Percentiles rank a stretch among this genome's conserved stretches.
Conservation (phyloP, 2,113 vertebrate species). For the Microcebus ravelobensis region DNA sequence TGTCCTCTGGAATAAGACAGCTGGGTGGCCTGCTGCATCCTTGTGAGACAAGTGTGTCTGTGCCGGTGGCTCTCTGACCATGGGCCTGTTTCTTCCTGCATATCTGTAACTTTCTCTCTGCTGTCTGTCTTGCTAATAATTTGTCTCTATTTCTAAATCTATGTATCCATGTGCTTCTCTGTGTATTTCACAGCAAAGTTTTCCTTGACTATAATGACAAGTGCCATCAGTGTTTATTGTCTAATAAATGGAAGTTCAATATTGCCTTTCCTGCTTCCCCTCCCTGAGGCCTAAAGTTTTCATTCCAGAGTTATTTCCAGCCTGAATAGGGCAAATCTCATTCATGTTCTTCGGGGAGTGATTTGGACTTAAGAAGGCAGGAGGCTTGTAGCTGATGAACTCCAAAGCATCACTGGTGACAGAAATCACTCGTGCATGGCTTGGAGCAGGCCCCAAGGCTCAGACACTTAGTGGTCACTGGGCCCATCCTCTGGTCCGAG, state of each 20-base stretch:
- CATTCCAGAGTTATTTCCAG: slow-evolving; percentile 47
- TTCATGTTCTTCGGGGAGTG: neutral
- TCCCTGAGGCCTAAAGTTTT: slow-evolving; percentile 54
- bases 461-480: neutral
- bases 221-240: slow-evolving; percentile 25
- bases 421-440: neutral
- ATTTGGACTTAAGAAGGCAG: neutral
- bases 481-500: neutral
- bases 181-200: neutral
- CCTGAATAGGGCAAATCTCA: neutral
- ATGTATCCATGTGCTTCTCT: neutral
- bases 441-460: neutral
- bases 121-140: neutral
- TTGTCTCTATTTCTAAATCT: slow-evolving; percentile 38
- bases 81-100: neutral
- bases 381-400: neutral
- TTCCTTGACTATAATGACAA: slow-evolving; percentile 33
- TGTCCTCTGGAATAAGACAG: neutral
- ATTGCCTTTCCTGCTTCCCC: slow-evolving; percentile 28
- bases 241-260: slow-evolving; percentile 53
- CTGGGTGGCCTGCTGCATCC: neutral
- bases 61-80: neutral
- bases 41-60: neutral
- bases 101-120: neutral
- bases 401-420: neutral